Evolutionary conservation across 1,140 invertebrate species (phyloP).

Genomic region (Druon quercuslanigerum): DNA sequence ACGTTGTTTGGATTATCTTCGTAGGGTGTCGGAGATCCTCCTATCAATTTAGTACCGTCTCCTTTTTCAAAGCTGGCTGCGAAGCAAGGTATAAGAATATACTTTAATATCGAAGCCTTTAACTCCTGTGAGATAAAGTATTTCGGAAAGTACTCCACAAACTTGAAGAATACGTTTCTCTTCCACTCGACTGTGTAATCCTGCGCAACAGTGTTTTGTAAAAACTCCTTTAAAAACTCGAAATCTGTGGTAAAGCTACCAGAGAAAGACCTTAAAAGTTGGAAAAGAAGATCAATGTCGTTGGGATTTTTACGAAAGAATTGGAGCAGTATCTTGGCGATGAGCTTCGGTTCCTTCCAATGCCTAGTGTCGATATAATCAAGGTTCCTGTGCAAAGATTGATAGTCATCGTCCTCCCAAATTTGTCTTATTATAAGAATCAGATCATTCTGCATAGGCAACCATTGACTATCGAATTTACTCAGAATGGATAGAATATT

Average conservation of each 20-base stretch:
- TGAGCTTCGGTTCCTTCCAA: constrained; percentile 93
- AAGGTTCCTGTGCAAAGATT: constrained; percentile 83
- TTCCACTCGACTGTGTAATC: constrained; percentile 97
- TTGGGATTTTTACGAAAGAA: constrained; percentile 94
- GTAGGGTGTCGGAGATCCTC: constrained; percentile 88
- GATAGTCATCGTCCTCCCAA: constrained; percentile 87
- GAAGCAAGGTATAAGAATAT: constrained; percentile 97
- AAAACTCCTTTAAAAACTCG: constrained; percentile 93
- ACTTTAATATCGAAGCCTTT: constrained; percentile 94
- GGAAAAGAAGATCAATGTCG: constrained; percentile 95
- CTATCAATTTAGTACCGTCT: constrained; percentile 91
- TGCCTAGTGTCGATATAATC: constrained; percentile 87
- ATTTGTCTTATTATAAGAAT: constrained; percentile 84
- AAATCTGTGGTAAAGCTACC: constrained; percentile 95
- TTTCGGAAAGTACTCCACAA: constrained; percentile 92
- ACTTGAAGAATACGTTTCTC: constrained; percentile 94
- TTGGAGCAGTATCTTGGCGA: constrained; percentile 93
- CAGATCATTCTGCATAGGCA: constrained; percentile 85
- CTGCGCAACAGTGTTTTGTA: constrained; percentile 95
- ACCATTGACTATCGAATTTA: constrained; percentile 91
- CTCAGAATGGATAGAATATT: constrained; percentile 87
- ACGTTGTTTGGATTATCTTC: constrained; percentile 94
- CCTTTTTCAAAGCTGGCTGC: constrained; percentile 94
- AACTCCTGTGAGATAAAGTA: constrained; percentile 86
- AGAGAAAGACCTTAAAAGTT: constrained; percentile 90